Evolutionary conservation across 2,113 vertebrate genomes (phyloP), one percentile per base, ranked within the genome.

Genomic region (Leiothrix lutea): DNA sequence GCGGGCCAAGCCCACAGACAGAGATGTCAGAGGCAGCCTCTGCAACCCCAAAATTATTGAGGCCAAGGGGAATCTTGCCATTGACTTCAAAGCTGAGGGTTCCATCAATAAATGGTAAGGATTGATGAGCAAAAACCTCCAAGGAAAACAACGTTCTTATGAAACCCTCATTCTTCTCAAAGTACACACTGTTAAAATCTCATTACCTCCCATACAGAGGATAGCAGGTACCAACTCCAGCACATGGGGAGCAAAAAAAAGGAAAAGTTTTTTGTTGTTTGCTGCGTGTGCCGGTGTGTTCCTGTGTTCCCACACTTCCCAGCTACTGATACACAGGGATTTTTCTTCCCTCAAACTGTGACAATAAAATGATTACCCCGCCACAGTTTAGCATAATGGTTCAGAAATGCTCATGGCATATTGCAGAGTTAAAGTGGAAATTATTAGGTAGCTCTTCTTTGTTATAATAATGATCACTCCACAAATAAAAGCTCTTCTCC

Each of bases 401-500:
- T 98, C 98, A 98, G 98, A 98, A 98, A 98, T 79, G 98, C 98
- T 98, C 69, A 3, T 98, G 98, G 98, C 98, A 97, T 98, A 98
- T 97, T 97, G 97, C 97, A 98, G 98, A 98, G 97, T 98, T 98
- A 98, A 98, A 98, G 97, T 98, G 97, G 97, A 98, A 98, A 98
- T 98, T 98, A 98, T 98, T 98, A 98, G 97, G 98, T 98, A 98
- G 98, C 97, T 98, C 97, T 97, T 98, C 98, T 98, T 98, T 98
- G 98, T 98, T 98, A 98, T 98, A 98, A 98, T 98, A 98, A 98
- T 98, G 98, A 98, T 98, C 98, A 98, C 97, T 98, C 98, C 98
- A 98, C 98, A 98, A 98, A 98, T 98, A 98, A 98, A 98, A 98
- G 98, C 98, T 98, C 98, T 97, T 97, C 98, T 98, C 99, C 98